Conservation (phyloP, 2,113 vertebrate species). For the Microtus pennsylvanicus region DNA sequence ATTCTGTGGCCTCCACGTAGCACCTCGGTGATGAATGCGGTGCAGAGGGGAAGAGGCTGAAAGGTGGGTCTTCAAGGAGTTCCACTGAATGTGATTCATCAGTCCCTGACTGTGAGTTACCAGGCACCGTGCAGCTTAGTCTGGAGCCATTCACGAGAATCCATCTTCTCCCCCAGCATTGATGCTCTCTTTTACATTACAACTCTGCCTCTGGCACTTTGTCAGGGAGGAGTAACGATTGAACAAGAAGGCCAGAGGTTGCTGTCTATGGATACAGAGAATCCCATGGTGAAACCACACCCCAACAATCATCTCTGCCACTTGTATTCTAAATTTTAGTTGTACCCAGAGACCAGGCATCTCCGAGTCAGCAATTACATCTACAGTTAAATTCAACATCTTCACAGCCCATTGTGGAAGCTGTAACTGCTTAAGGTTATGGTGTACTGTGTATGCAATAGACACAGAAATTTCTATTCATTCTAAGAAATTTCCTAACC, state of each 20-base stretch:
- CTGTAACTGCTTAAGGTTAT: neutral
- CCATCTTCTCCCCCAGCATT: neutral
- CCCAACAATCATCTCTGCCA: neutral
- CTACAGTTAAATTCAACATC: neutral
- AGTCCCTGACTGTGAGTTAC: neutral
- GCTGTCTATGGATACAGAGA: neutral
- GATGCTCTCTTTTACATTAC: neutral
- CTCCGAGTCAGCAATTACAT: neutral
- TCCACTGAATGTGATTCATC: neutral
- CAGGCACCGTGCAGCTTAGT: neutral
- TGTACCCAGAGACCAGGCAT: neutral
- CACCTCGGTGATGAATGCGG: neutral
- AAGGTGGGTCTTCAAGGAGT: neutral
- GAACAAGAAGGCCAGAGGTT: neutral
- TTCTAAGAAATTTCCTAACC: neutral
- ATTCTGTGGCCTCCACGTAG: neutral
- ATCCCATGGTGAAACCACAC: neutral
- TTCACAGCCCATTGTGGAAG: neutral
- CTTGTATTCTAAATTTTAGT: slow-evolving; percentile 18
- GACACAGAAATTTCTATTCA: neutral
- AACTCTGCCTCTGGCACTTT: neutral
- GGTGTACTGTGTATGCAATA: fast-evolving
- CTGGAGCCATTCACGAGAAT: neutral
- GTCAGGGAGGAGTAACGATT: neutral
- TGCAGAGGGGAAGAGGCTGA: neutral